A percentile compares a stretch with the other conserved stretches of the same genome.
Evolutionary conservation across 2,888 invertebrate genomes (phyloP).

Genomic region (Nymphalis c-album): DNA sequence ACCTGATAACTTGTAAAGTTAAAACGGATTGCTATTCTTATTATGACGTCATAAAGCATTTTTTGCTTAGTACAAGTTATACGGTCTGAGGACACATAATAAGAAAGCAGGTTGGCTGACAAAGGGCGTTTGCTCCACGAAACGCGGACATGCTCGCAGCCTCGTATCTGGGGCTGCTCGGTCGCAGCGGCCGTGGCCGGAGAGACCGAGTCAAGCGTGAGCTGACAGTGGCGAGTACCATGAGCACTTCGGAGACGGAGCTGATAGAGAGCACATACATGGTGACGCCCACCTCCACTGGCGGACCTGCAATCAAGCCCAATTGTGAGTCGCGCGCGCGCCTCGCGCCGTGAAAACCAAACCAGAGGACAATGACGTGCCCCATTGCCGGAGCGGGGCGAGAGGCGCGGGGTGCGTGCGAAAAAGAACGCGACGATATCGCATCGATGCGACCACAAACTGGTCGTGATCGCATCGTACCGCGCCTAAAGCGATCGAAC

Average conservation of each 20-base stretch:
- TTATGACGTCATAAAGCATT: conserved; percentile 57
- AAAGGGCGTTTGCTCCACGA: conserved; percentile 75
- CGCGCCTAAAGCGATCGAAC: conserved; percentile 69
- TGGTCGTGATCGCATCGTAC: conserved; percentile 42
- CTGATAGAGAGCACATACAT: conserved; percentile 99
- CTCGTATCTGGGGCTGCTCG: conserved; percentile 81
- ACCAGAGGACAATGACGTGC: conserved; percentile 66
- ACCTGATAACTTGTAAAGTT: conserved; percentile 66
- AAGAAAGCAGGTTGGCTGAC: conserved; percentile 78
- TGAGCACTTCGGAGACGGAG: conserved; percentile 98
- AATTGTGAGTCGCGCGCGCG: conserved; percentile 68
- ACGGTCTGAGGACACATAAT: conserved; percentile 54
- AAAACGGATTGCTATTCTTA: conserved; percentile 73
- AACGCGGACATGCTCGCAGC: conserved; percentile 80
- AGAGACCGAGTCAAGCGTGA: conserved; percentile 73
- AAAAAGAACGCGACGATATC: conserved; percentile 42
- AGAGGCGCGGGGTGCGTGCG: conserved; percentile 55
- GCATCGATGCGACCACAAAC: conserved; percentile 38
- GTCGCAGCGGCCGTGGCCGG: conserved; percentile 57
- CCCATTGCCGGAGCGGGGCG: conserved; percentile 60
- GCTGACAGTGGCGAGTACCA: conserved; percentile 93
- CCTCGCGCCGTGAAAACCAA: conserved; percentile 64
- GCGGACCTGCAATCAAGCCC: conserved; percentile 92
- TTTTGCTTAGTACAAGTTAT: conserved; percentile 31
- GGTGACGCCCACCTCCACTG: conserved; percentile 98